These are phyloP conservation scores for Drosophila demipolita DNA, from an alignment of 2,888 invertebrate genomes.

Conservation along the genomic window DNA sequence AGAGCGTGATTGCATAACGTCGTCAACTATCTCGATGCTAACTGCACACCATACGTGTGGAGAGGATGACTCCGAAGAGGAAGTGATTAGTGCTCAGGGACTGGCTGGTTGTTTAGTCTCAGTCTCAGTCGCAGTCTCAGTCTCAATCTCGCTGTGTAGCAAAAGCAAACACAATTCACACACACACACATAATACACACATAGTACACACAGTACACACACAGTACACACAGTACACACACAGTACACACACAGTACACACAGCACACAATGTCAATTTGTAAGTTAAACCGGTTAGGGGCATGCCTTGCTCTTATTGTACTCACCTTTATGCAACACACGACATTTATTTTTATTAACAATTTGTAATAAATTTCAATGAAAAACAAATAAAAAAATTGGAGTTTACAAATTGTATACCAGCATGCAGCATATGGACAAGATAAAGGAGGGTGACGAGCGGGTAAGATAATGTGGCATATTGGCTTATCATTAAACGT, in stretches of 20 bases:
- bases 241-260: conserved; percentile 3
- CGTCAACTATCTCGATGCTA: conserved; percentile 5
- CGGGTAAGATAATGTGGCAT: conserved; percentile 53
- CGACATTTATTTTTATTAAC: conserved; percentile 31
- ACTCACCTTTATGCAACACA: conserved; percentile 17
- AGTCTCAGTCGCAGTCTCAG: conserved; percentile 12
- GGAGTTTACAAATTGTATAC: conserved; percentile 37
- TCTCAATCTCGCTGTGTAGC: conserved; percentile 22
- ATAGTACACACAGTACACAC: conserved; percentile 20
- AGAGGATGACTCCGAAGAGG: conserved; percentile 47
- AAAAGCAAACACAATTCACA: conserved; percentile 58
- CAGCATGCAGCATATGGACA: conserved; percentile 73
- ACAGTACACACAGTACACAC: conserved; percentile 10
- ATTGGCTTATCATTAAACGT: conserved; percentile 31
- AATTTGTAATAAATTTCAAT: conserved; percentile 35
- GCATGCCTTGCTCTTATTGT: conserved; percentile 58
- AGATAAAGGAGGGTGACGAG: conserved; percentile 71
- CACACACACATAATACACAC: conserved; percentile 8
- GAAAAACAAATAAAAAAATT: conserved; percentile 34
- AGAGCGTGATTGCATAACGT: conserved; percentile 71
- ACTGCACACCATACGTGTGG: conserved; percentile 6
- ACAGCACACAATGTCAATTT: conserved; percentile 65
- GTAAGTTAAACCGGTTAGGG: conserved; percentile 40
- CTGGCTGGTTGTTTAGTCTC: conserved; percentile 19
- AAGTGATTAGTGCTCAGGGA: conserved; percentile 66